Evolutionary conservation across 2,113 vertebrate genomes (phyloP), one percentile per base, ranked within the genome.

Genomic region (Heterotis niloticus): DNA sequence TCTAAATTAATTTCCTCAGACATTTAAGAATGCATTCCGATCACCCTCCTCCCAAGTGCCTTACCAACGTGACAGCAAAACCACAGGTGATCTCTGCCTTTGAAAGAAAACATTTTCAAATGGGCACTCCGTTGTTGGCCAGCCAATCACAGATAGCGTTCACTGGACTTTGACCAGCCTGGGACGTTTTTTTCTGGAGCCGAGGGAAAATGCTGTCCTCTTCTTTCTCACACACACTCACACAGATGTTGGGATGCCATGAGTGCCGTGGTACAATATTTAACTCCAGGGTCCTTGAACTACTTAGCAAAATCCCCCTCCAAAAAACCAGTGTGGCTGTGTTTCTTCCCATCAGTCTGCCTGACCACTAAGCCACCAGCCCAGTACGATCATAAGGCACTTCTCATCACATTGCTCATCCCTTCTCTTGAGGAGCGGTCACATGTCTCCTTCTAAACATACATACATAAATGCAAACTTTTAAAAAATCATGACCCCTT

Each of bases 41-140:
- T 44, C 34, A 7, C 34, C 7, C 34, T 44, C 34, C 34, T 44
- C 34, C 34, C 34, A 44, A 44, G 34, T 44, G 7, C 34, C 34
- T 44, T 44, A 44, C 3, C 34, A 44, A 44, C 7, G 34, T 44
- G 34, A 44, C 7, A 7, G 34, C 2, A 44, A 44, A 44, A 44
- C 7, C 34, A 44, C 2, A 44, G 34, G 34, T 44, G 9, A 14
- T 29, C 52, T 59, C 52, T 2, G 14, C 57, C 70, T 79, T 65
- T 64, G 23, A 54, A 73, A 65, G 23, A 34, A 73, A 79, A 56
- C 60, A 54, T n/a, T 54, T 62, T 73, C 69, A 34, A 79, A 65
- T 23, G 7, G 17, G 34, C 44, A 52, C 57, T 10, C 28, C 9
- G 17, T 28, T 14, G 60, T 24, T 51, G 60, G 54, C n/a, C 60